Evolutionary conservation across 1,140 invertebrate species (phyloP).

Genomic region (Triops longicaudatus): DNA sequence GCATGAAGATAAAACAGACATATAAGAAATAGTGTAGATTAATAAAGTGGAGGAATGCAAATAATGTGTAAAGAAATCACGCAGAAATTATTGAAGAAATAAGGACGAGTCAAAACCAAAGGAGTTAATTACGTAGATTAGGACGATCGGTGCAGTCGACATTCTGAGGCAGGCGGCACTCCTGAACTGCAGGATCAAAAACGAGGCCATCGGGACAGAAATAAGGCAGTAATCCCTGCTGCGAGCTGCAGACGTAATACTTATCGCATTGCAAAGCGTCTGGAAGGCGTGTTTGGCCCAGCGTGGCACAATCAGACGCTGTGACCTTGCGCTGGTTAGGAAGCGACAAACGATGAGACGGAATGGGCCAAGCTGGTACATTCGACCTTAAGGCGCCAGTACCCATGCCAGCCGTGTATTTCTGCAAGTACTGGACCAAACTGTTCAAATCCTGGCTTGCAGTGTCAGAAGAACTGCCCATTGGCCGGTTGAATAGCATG

Average conservation of each 20-base stretch:
- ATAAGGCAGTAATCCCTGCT: background rate
- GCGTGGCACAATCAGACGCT: background rate
- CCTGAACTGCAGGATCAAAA: background rate
- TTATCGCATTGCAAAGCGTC: background rate
- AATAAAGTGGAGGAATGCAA: too few relatives aligned
- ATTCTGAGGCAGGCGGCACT: slow-evolving; percentile 13
- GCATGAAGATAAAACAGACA: too few relatives aligned
- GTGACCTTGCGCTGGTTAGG: background rate
- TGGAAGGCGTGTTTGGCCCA: slow-evolving; percentile 13
- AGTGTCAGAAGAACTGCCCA: background rate
- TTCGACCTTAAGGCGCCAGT: background rate
- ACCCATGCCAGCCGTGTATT: background rate
- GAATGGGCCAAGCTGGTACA: background rate
- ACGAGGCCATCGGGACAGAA: slow-evolving; percentile 20
- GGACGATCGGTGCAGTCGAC: slow-evolving; percentile 17
- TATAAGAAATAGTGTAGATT: too few relatives aligned
- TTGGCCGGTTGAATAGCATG: background rate
- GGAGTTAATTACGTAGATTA: background rate
- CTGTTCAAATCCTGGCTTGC: background rate
- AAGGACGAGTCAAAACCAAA: background rate
- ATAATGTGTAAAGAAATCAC: too few relatives aligned
- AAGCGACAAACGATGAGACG: background rate
- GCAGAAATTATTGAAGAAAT: background rate
- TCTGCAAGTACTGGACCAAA: background rate
- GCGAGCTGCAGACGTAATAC: slow-evolving; percentile 6